Conservation (phyloP, 2,888 invertebrate genomes). For the Choreutis nemorana region DNA sequence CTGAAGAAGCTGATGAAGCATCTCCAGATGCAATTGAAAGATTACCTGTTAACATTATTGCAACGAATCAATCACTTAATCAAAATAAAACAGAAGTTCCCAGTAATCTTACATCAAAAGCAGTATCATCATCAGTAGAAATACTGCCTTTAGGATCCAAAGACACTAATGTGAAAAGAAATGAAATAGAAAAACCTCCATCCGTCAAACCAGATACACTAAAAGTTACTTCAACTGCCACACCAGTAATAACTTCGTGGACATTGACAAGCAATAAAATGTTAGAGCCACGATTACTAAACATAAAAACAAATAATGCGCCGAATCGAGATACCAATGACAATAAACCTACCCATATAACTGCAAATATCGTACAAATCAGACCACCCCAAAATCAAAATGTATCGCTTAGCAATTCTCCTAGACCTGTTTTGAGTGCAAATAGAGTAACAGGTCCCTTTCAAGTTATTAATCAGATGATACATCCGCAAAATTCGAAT, state of each 20-base stretch:
- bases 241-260: slow-evolving; percentile 68
- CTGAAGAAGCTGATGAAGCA: slow-evolving; percentile 75
- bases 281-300: slow-evolving; percentile 42
- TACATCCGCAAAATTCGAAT: slow-evolving; percentile 43
- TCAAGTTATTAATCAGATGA: slow-evolving; percentile 52
- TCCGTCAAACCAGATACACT: slow-evolving; percentile 37
- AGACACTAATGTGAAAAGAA: slow-evolving; percentile 27
- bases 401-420: slow-evolving; percentile 26
- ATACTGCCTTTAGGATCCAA: slow-evolving; percentile 17
- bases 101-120: slow-evolving; percentile 56
- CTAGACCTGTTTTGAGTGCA: slow-evolving; percentile 38
- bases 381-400: slow-evolving; percentile 35
- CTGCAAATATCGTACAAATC: slow-evolving; percentile 52
- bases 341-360: slow-evolving; percentile 40
- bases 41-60: slow-evolving; percentile 41
- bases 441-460: slow-evolving; percentile 42
- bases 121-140: too few species aligned
- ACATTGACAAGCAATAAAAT: slow-evolving; percentile 54
- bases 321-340: slow-evolving; percentile 33
- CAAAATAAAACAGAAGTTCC: slow-evolving; percentile 20
- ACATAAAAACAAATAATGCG: slow-evolving; percentile 28
- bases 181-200: slow-evolving; percentile 38
- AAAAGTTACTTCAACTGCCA: slow-evolving; percentile 44
- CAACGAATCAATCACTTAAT: slow-evolving; percentile 32
- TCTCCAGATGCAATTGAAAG: slow-evolving; percentile 49